Base-by-base conservation (phyloP, 2,113 vertebrate genomes). In the Solea solea region DNA sequence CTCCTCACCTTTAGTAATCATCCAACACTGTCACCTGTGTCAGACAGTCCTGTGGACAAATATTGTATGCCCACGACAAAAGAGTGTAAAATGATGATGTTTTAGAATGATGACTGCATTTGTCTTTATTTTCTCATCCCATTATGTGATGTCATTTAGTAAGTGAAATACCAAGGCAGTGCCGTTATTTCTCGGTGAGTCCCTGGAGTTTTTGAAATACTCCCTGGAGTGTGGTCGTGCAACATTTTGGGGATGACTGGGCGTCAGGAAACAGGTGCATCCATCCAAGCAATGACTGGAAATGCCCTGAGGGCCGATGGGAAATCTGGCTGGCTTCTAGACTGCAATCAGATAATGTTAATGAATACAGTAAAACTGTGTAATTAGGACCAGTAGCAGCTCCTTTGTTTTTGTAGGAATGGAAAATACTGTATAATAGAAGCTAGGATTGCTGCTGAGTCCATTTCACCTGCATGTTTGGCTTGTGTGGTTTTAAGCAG, bases 321-420 rank as follows among this genome's bases (percentile, higher is more conserved):
- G 83, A 79, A 64, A 10, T 7, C 73, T 82, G 89, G 81, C 85
- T 41, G 53, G 44, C 62, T 15, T 76, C 86, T 86, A 89, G 59
- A 1, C 62, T 46, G 50, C 69, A 69, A 73, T 89, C 86, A 76
- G 77, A 82, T 89, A 68, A 86, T 64, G 72, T 55, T 75, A 69
- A 87, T 80, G 78, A 85, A 80, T 67, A 27, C 52, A 16, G 72
- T 64, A 46, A 82, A 86, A 72, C 7, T 5, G 64, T 57, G 25
- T 69, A 70, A 51, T 75, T 82, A 77, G 78, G 45, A 61, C 8
- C 1, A 41, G 72, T 21, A 62, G 73, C 49, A 28, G 57, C 56
- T 72, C 75, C 41, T 34, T 61, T 80, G 75, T 87, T 78, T 50
- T 84, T 76, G 54, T 57, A 71, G 59, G 41, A 72, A 78, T 55